Base-by-base conservation (phyloP, 2,113 vertebrate species). In the Xenus cinereus region DNA sequence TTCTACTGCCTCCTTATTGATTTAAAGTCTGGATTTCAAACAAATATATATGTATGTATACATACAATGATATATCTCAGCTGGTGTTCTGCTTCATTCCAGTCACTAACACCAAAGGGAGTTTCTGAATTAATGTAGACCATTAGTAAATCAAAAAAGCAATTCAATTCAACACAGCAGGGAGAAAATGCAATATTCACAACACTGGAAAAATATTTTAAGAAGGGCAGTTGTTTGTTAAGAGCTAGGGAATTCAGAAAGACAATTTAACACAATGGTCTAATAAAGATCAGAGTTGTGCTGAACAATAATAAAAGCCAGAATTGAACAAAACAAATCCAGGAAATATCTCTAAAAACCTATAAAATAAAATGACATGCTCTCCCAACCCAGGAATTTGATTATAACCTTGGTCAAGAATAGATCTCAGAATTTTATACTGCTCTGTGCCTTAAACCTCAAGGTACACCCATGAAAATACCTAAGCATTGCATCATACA, bases 131-230 rank as follows among this genome's bases (percentile, higher is more conserved):
- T 97, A 90, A 94, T 95, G 60, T 51, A 93, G 46, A 46, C 78
- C 56, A 81, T 96, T 97, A 95, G 82, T 93, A 96, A 96, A 94
- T 77, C 50, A 94, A 94, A 95, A 96, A 91, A 74, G 32, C 63
- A 88, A 90, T 96, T 87, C 82, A 93, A 43, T 81, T 60, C 26
- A 80, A 63, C 90, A 95, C 88, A 92, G 85, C 79, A 92, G 92
- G 95, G 75, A 86, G 50, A 93, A 88, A 50, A 84, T 54, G 82
- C 76, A 96, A 85, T 93, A 95, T 71, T 46, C 39, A 91, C 84
- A 82, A 37, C 27, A 57, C 35, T 48, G 30, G 59, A 92, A 96
- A 95, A 94, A 74, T 93, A 93, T 93, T 91, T 96, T 88, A 71
- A 90, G 66, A 79, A 85, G 13, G 50, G 54, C 46, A 75, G 41